phyloP scores from a whole-genome alignment of 2,888 invertebrate species.

The Epirrita christyi region DNA sequence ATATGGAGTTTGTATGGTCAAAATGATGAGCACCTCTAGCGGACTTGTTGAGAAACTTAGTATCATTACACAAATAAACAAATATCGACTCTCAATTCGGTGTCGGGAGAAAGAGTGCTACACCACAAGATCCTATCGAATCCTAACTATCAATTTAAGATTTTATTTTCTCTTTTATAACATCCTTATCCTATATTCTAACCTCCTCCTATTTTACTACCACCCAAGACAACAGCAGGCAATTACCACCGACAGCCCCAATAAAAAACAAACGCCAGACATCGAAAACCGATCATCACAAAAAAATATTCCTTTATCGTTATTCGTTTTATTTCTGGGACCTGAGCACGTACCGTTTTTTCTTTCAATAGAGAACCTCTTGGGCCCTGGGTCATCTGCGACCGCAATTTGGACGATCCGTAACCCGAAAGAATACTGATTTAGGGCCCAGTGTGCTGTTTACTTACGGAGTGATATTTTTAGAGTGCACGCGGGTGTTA shows the following conservation, averaged over 20 bases:
- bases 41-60: too few species aligned
- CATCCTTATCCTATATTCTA: too few species aligned
- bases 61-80: too few species aligned
- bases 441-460: conserved; percentile 20
- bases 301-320: conserved; percentile 23
- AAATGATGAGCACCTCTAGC: too few species aligned
- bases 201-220: neutral
- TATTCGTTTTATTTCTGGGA: conserved; percentile 9
- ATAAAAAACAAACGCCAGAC: conserved; percentile 22
- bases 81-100: too few species aligned
- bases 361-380: conserved; percentile 33
- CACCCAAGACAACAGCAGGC: neutral
- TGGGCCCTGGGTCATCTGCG: conserved; percentile 31
- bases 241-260: neutral
- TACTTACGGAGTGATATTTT: conserved; percentile 8
- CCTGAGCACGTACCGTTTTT: conserved; percentile 25
- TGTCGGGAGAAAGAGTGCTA: too few species aligned
- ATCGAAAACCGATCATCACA: conserved; percentile 35
- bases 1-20: too few species aligned
- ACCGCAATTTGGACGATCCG: conserved; percentile 26
- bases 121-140: neutral
- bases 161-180: neutral
- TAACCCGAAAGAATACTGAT: conserved; percentile 35
- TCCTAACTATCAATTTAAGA: neutral
- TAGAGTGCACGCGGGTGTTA: neutral